Base-by-base conservation (phyloP, 1,140 invertebrate genomes). In the Homalodisca vitripennis region DNA sequence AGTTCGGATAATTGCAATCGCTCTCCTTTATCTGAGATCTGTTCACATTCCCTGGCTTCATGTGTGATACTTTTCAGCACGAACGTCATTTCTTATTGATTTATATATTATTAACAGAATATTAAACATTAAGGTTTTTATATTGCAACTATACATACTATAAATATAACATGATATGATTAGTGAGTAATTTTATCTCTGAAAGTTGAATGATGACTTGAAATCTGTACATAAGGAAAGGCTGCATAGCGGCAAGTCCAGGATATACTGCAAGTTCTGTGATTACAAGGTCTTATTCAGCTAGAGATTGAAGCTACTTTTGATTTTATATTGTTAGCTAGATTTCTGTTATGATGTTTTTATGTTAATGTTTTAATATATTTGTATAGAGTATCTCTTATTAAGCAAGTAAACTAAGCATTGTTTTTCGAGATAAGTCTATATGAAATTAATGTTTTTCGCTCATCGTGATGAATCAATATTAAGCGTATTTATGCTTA, bases 111-210 rank as follows among this genome's bases (percentile, higher is more conserved):
- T 30, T 30, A 30, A 60, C 22, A 27, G 27, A 27, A 27, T 60
- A 60, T 60, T 60, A 60, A 13, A 60, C 14, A 30, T 60, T 60
- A 60, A 60, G 55, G 27, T 60, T 60, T n/a, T 60, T 60, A 60
- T 60, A 60, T 60, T 60, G 55, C 55, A 60, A 60, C 55, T 60
- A 60, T 60, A 60, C 26, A 60, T 60, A 60, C n/a, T 60, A 60
- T 60, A 60, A 22, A 60, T 51, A 51, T 53, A 53, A 41, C 10
- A 60, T 60, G 29, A 6, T 24, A 60, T 60, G 29, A 60, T 10
- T 6, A 51, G 2, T 26, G 10, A 60, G 55, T 60, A 60, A 27
- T 60, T 60, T 60, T 60, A 60, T 26, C 55, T 60, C 55, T n/a
- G 48, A 6, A 60, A 26, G 27, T 30, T 60, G 2, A 60, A 60